Evolutionary conservation across 2,888 invertebrate species (phyloP), one percentile per base, ranked within the genome.

Genomic region (Hirudinaria manillensis): DNA sequence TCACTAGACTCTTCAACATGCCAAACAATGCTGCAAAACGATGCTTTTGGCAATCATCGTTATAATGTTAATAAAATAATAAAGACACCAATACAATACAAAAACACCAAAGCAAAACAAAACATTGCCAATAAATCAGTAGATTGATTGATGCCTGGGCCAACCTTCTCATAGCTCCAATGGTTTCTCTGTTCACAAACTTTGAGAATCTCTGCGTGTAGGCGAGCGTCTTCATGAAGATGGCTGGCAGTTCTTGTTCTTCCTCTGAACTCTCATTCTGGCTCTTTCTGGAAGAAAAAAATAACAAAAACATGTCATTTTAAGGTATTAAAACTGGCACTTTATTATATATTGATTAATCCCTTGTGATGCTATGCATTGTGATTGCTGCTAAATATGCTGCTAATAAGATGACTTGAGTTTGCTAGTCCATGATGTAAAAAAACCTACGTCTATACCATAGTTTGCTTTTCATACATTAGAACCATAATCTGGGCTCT

Each of bases 231-330:
- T 99, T 99, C 90, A 94, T 92, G 84, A 99, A 99, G 13, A 98
- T 97, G 85, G 97, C 97, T 0, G 96, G 95, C 84, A 99, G 92
- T 86, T 98, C 97, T 86, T 97, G 97, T 70, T 85, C 87, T 66
- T 99, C 99, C 84, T 99, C 98, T 2, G 95, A 94, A 45, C 93
- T 94, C 86, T 99, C 98, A 86, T 97, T 98, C 86, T 98, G 97
- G 53, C 93, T 92, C 86, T 97, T 96, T 74, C 99, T 84, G 79
- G 45, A 45, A 45, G 45, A 3, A 75, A 72, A 75, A 38, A 27
- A 56, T 72, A 32, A 16, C n/a, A 16, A 6, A 21, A 56, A 34
- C 34, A n/a, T 32, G 10, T 38, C 21, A 19, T 61, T 16, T 66
- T 3, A 53, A n/a, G 19, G 27, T 16, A 24, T 32, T 0, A 10